Evolutionary conservation across 2,797 vertebrate species (phyloP).

Genomic region (Meda fulgida): DNA sequence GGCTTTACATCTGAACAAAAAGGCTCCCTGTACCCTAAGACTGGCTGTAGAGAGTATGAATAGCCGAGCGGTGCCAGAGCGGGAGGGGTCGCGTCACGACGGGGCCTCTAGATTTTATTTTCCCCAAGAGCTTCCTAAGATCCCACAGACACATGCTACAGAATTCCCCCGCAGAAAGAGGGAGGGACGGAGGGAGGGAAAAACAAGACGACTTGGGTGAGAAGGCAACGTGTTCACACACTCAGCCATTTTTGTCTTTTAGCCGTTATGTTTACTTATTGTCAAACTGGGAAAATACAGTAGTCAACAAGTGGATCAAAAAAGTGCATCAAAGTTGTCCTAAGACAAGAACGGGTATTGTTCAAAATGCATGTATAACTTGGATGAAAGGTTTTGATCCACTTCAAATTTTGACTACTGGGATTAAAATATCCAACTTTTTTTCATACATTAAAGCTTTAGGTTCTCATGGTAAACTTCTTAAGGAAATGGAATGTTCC

Average conservation of each 20-base stretch:
- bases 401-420: no score
- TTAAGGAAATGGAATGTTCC: slow-evolving; percentile 64
- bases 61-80: slow-evolving; percentile 31
- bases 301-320: no score
- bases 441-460: neutral
- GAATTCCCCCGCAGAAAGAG: slow-evolving; percentile 73
- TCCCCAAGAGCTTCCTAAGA: slow-evolving; percentile 79
- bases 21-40: slow-evolving; percentile 19
- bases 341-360: no score
- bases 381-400: no score
- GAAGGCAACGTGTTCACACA: slow-evolving; percentile 53
- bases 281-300: neutral
- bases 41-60: slow-evolving; percentile 40
- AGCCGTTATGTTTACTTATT: neutral
- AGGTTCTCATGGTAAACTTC: slow-evolving; percentile 29
- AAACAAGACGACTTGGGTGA: slow-evolving; percentile 40
- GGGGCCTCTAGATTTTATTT: slow-evolving; percentile 75
- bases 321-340: no score
- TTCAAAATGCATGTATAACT: no score
- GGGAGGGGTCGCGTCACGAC: slow-evolving; percentile 51
- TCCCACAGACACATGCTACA: slow-evolving; percentile 79
- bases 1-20: slow-evolving; percentile 12
- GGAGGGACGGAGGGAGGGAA: slow-evolving; percentile 23
- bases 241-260: slow-evolving; percentile 15
- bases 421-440: neutral